These are phyloP conservation scores for Petrolisthes manimaculis DNA, from an alignment of 2,888 invertebrate species.

Conservation along the genomic window DNA sequence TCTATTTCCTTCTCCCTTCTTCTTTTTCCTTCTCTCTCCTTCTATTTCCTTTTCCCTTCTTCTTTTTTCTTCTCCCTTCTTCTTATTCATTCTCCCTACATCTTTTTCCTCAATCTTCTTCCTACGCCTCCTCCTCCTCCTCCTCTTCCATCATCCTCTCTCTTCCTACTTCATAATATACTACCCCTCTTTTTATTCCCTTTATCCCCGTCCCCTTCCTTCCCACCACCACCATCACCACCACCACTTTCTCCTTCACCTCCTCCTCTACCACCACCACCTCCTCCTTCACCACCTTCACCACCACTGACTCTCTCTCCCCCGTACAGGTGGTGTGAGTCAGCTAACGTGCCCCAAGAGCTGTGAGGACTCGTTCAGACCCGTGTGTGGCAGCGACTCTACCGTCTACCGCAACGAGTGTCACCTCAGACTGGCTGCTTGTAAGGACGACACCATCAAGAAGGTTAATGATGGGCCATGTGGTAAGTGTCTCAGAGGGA, in stretches of 20 bases:
- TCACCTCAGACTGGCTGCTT: not conserved
- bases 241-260: not conserved
- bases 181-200: not conserved
- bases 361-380: not conserved
- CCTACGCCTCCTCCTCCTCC: not conserved
- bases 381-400: not conserved
- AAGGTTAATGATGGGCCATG: not conserved
- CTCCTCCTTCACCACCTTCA: not conserved
- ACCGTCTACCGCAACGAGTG: not conserved
- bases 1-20: no score
- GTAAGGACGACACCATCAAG: not conserved
- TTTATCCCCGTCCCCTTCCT: not conserved
- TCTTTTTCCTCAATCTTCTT: not conserved
- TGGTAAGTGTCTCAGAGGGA: not conserved
- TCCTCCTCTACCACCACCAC: not conserved
- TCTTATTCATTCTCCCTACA: not conserved
- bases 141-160: not conserved
- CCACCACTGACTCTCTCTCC: not conserved
- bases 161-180: not conserved
- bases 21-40: no score
- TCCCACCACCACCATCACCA: not conserved
- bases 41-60: no score
- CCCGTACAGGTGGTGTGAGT: not conserved
- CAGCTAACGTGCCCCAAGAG: not conserved
- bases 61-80: not conserved